Base-by-base conservation (phyloP, 2,888 invertebrate genomes). In the Drosophila macrothrix region DNA sequence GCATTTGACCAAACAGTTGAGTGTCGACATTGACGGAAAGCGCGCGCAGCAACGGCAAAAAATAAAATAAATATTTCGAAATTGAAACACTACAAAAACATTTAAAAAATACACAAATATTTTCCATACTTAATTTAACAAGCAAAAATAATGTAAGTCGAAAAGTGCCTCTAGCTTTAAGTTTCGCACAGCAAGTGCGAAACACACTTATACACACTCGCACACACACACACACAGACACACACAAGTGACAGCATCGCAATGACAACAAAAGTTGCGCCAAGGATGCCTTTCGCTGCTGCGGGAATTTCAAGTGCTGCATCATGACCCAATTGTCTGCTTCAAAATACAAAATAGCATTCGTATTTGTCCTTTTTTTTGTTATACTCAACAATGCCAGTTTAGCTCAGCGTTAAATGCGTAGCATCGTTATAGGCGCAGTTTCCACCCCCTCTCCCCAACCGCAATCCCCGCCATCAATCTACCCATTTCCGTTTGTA, bases 1-100 rank as follows among this genome's bases (percentile, higher is more conserved):
- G 86, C 76, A 72, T 77, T 87, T 80, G 82, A 66, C 78, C 87
- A 90, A 87, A 82, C 89, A 89, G 91, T 91, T 80, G 82, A 84
- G 83, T 82, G 67, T 80, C 69, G 78, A 80, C 91, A 84, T 64
- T 67, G 82, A 70, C 85, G 73, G 82, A 72, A 84, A 80, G 67
- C 84, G 83, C 80, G 90, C 84, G 80, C 90, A 83, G 70, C 75
- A 80, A 81, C 76, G 60, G 78, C 59, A 78, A 28, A 61, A 35
- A 49, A 66, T 50, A 55, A 61, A 58, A 61, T 33, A 43, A 71
- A 55, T 62, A 62, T 29, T 35, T 39, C 22, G 31, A 25, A 37
- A 64, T 16, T 14, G 55, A 64, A 62, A 69, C 7, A 56, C 31
- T 43, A 49, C 60, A 25, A 73, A 73, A 53, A 37, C 28, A 63